Percentiles rank a stretch among this genome's conserved stretches.
Conservation (phyloP, 2,888 invertebrate genomes). For the Eremobia ochroleuca region DNA sequence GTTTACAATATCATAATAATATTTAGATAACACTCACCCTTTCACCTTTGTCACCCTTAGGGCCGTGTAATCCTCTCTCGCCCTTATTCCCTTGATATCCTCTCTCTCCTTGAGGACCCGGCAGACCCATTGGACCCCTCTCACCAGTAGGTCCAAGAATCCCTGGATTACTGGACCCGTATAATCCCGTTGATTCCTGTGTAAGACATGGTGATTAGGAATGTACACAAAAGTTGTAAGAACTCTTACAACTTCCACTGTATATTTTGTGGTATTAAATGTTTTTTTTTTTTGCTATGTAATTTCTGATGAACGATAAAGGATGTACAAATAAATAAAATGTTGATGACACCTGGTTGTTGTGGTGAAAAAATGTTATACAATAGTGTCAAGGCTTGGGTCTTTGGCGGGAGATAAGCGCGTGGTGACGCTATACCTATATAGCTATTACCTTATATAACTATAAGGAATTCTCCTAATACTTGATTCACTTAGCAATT, state of each 20-base stretch:
- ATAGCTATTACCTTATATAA: too few relatives aligned
- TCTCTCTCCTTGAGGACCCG: conserved; percentile 92
- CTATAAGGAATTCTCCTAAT: neutral
- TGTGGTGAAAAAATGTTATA: neutral
- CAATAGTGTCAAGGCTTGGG: neutral
- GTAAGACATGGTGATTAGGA: conserved; percentile 76
- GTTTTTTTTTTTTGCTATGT: too few relatives aligned
- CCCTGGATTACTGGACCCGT: conserved; percentile 90
- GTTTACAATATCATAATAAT: conserved; percentile 67
- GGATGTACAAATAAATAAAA: conserved; percentile 16
- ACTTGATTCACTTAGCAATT: neutral
- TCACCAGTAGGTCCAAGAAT: conserved; percentile 93
- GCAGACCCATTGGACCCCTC: conserved; percentile 92
- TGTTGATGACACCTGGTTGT: conserved; percentile 9
- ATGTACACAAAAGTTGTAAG: conserved; percentile 64
- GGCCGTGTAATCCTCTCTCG: conserved; percentile 91
- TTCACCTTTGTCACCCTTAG: conserved; percentile 94
- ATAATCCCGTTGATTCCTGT: conserved; percentile 89
- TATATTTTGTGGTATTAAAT: too few relatives aligned
- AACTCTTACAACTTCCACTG: neutral
- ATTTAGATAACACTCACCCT: conserved; percentile 91
- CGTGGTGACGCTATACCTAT: neutral
- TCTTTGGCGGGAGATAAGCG: neutral
- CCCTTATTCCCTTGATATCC: conserved; percentile 92
- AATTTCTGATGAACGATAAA: neutral